These are phyloP conservation scores for Phasianus colchicus DNA, from an alignment of 2,113 vertebrate species.

Conservation along the genomic window DNA sequence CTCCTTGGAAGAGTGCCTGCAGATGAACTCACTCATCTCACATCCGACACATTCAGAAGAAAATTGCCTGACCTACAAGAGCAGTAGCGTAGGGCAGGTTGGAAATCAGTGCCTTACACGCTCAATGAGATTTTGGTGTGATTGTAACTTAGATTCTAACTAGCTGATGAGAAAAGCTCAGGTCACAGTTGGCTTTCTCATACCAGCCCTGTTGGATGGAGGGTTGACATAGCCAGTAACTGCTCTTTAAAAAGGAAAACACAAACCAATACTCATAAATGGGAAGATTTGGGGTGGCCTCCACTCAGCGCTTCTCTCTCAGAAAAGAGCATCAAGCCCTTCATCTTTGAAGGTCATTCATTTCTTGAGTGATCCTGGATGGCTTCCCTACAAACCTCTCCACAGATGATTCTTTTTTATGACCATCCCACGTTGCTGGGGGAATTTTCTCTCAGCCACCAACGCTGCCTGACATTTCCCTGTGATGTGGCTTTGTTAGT, in stretches of 20 bases:
- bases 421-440: constrained; percentile 29
- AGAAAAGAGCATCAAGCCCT: constrained; percentile 17
- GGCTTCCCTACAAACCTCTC: constrained; percentile 46
- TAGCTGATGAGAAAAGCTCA: not conserved
- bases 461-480: constrained; percentile 19
- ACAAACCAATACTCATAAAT: not conserved
- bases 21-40: constrained; percentile 26
- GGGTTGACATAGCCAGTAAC: not conserved
- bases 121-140: not conserved
- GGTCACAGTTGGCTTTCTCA: not conserved
- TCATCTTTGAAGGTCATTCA: not conserved
- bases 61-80: not conserved
- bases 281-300: not conserved
- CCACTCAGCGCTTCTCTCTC: not conserved
- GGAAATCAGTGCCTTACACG: not conserved
- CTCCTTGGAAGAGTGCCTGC: constrained; percentile 33
- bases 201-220: not conserved
- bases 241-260: not conserved
- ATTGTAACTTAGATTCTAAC: not conserved
- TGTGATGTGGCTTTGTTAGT: constrained; percentile 31
- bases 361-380: constrained; percentile 47
- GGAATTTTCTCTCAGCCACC: constrained; percentile 45
- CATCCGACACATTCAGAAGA: not conserved
- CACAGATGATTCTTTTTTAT: constrained; percentile 63
- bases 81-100: not conserved